A percentile compares a stretch with the other conserved stretches of the same genome.
Conservation (phyloP, 2,888 invertebrate genomes). For the Lasioglossum lativentre region DNA sequence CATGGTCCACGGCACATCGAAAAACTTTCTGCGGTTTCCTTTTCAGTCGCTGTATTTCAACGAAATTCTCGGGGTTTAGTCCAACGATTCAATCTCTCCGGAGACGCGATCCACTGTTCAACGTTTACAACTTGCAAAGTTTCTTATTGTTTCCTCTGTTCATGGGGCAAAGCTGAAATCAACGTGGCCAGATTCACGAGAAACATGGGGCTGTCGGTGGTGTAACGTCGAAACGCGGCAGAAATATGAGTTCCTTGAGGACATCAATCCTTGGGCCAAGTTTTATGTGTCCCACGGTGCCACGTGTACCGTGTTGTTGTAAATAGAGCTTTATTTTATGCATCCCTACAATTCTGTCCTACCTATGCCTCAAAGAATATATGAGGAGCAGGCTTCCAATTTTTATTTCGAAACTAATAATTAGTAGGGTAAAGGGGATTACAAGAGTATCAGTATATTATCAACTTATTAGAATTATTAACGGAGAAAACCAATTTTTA, state of each 20-base stretch:
- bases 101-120: constrained; percentile 34
- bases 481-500: neutral
- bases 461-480: no score
- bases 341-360: constrained; percentile 19
- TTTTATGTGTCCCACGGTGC: constrained; percentile 65
- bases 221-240: constrained; percentile 45
- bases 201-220: constrained; percentile 13
- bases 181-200: constrained; percentile 37
- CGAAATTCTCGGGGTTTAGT: constrained; percentile 15
- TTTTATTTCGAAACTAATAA: neutral
- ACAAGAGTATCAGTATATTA: no score
- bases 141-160: constrained; percentile 47
- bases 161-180: constrained; percentile 32
- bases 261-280: constrained; percentile 59
- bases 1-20: constrained; percentile 1
- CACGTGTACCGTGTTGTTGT: constrained; percentile 38
- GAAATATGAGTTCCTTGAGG: constrained; percentile 47
- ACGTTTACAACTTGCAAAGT: constrained; percentile 40
- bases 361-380: neutral
- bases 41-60: constrained; percentile 36
- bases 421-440: neutral
- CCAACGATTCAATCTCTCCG: constrained; percentile 36
- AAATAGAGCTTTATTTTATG: constrained; percentile 60
- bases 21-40: constrained; percentile 38
- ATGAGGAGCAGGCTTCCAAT: neutral